phyloP scores from a whole-genome alignment of 2,797 vertebrate species.

The Coranthus polyacanthus region DNA sequence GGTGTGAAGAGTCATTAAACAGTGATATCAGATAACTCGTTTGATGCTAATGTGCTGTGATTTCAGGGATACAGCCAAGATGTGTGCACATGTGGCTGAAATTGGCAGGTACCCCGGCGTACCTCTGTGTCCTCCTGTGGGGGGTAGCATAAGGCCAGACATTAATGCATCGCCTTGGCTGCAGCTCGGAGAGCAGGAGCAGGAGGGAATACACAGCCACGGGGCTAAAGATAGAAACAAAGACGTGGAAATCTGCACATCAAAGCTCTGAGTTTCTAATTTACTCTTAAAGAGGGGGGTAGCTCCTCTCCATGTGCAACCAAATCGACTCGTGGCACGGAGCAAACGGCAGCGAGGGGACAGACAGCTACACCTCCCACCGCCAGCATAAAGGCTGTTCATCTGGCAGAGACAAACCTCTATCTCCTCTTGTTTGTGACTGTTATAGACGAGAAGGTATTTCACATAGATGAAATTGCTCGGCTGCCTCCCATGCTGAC shows the following conservation, averaged over 20 bases:
- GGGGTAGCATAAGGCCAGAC: too few relatives aligned
- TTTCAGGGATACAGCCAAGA: constrained; percentile 27
- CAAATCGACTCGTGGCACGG: constrained; percentile 45
- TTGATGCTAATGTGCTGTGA: constrained; percentile 51
- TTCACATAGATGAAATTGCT: constrained; percentile 8
- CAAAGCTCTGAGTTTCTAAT: constrained; percentile 56
- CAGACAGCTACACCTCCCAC: constrained; percentile 24
- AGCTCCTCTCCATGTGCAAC: constrained; percentile 50
- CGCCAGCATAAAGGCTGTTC: constrained; percentile 53
- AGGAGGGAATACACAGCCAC: constrained; percentile 22
- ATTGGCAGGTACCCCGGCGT: too few relatives aligned
- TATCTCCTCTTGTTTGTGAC: constrained; percentile 8
- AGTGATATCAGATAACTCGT: constrained; percentile 25
- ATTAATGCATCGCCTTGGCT: constrained; percentile 29
- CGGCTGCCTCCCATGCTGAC: constrained; percentile 2
- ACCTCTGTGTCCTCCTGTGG: too few relatives aligned
- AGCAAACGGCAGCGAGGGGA: constrained; percentile 55
- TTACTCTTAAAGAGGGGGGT: constrained; percentile 51
- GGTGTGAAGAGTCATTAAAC: constrained; percentile 65
- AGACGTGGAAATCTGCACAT: constrained; percentile 58
- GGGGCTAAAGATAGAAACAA: constrained; percentile 61
- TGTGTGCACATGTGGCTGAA: too few relatives aligned
- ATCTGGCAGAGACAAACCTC: constrained; percentile 30
- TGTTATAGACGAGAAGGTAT: constrained; percentile 27
- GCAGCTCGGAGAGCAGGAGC: constrained; percentile 33